Percentiles rank a stretch among this genome's conserved stretches.
Conservation (phyloP, 2,113 vertebrate genomes). For the Abramis brama region DNA sequence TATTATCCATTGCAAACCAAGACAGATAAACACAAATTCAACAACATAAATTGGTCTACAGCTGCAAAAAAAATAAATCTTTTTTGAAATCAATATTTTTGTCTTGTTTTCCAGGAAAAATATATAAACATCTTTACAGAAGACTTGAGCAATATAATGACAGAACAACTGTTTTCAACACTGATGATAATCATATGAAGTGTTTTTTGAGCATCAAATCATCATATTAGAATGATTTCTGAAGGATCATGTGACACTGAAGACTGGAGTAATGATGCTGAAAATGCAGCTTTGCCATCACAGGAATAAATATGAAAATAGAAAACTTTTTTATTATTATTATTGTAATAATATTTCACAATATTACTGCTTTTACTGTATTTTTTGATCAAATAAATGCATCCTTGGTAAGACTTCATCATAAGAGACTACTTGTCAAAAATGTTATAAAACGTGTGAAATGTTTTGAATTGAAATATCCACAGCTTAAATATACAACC, state of each 20-base stretch:
- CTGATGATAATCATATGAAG: not conserved
- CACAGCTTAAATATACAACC: no score
- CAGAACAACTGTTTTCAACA: no score
- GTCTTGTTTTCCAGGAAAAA: not conserved
- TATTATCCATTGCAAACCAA: not conserved
- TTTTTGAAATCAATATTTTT: not conserved
- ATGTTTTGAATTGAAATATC: no score
- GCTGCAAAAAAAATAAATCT: not conserved
- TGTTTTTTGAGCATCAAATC: not conserved
- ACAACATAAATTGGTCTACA: not conserved
- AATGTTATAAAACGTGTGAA: no score
- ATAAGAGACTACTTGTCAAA: no score
- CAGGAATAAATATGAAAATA: no score
- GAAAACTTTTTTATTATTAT: no score
- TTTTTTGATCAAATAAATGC: not conserved
- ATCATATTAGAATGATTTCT: no score
- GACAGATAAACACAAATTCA: not conserved
- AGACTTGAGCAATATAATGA: not conserved
- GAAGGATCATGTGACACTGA: no score
- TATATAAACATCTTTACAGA: not conserved
- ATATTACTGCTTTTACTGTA: not conserved
- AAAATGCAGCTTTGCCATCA: no score
- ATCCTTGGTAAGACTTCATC: no score
- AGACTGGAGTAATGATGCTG: no score
- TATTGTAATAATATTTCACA: not conserved